Evolutionary conservation across 2,113 vertebrate genomes (phyloP).

Genomic region (Peromyscus californicus): DNA sequence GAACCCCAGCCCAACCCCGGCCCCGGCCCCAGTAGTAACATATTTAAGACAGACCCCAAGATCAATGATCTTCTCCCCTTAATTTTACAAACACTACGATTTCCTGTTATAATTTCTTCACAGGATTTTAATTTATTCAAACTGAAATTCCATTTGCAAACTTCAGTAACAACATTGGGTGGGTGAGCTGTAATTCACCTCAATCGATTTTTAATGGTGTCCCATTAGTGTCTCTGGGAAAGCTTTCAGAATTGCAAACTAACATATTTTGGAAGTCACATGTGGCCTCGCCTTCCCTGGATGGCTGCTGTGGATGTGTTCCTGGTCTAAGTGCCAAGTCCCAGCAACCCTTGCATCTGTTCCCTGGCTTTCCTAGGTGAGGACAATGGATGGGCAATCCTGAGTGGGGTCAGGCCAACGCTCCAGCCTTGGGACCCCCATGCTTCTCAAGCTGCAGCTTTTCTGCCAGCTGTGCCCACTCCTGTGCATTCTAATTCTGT

Average conservation of each 20-base stretch:
- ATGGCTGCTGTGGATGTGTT: not conserved
- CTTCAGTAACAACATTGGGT: not conserved
- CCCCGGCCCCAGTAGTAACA: not conserved
- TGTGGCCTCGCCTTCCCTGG: not conserved
- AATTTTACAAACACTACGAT: not conserved
- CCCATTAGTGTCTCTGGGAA: not conserved
- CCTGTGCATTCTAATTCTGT: not conserved
- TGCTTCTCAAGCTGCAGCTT: too few relatives aligned
- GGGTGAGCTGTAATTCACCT: not conserved
- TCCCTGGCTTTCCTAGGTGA: not conserved
- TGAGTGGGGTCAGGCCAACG: accelerated
- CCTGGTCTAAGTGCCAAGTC: not conserved
- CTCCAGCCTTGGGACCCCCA: accelerated
- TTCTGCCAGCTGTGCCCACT: accelerated
- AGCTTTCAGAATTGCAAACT: not conserved
- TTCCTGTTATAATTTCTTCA: not conserved
- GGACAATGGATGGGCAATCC: accelerated
- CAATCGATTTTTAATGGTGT: slow-evolving; percentile 16
- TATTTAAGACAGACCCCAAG: not conserved
- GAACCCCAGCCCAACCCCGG: not conserved
- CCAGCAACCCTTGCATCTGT: not conserved
- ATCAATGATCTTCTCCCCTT: not conserved
- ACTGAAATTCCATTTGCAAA: not conserved
- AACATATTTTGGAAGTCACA: not conserved
- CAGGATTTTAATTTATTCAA: slow-evolving; percentile 40